phyloP scores from a whole-genome alignment of 2,888 invertebrate species.

The Seira sanloemensis region DNA sequence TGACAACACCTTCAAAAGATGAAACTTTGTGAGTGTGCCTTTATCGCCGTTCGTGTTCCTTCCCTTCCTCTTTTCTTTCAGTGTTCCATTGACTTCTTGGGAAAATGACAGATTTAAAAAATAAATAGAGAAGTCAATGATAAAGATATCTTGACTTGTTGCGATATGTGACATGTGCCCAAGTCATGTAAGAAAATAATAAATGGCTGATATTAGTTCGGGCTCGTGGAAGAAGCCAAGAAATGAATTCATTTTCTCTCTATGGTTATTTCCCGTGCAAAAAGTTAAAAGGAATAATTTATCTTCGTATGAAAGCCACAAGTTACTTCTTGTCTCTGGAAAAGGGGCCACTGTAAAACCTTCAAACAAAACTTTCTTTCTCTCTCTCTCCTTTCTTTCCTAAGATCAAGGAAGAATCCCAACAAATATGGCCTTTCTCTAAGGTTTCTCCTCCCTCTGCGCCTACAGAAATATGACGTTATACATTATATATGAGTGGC shows the following conservation, averaged over 20 bases:
- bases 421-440: conserved; percentile 4
- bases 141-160: background rate
- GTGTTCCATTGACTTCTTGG: too few relatives aligned
- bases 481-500: background rate
- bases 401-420: background rate
- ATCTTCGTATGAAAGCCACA: background rate
- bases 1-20: background rate
- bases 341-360: background rate
- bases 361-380: too few relatives aligned
- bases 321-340: background rate
- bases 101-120: background rate
- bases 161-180: background rate
- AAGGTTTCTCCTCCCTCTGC: background rate
- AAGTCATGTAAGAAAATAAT: background rate
- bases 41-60: background rate
- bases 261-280: background rate
- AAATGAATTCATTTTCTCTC: background rate
- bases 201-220: background rate
- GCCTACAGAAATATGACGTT: conserved; percentile 1
- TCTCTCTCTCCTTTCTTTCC: background rate
- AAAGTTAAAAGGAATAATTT: conserved; percentile 4
- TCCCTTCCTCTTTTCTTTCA: background rate
- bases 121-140: background rate
- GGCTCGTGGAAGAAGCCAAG: too few relatives aligned
- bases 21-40: background rate